These are phyloP conservation scores for Neodontobutis hainanensis DNA, from an alignment of 2,113 vertebrate genomes.

Conservation along the genomic window DNA sequence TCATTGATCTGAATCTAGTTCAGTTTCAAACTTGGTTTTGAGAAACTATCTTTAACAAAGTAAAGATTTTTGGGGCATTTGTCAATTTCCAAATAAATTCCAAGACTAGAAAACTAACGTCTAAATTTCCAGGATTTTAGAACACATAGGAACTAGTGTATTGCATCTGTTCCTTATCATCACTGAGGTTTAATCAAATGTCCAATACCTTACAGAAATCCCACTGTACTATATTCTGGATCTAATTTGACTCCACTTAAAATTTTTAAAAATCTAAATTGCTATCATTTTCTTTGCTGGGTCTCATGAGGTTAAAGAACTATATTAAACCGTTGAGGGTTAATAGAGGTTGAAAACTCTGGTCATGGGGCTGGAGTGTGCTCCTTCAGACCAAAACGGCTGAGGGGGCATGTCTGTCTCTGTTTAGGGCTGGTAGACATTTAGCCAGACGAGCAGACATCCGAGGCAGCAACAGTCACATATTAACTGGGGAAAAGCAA, in stretches of 20 bases:
- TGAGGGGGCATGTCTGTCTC: constrained; percentile 50
- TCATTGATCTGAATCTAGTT: no score
- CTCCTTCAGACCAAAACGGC: constrained; percentile 54
- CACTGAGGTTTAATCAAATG: no score
- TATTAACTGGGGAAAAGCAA: constrained; percentile 49
- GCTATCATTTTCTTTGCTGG: background rate
- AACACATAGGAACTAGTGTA: no score
- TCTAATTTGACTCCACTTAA: background rate
- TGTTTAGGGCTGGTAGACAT: constrained; percentile 37
- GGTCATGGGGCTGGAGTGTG: constrained; percentile 23
- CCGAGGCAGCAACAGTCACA: constrained; percentile 41
- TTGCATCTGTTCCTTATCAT: no score
- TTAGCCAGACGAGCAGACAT: constrained; percentile 38
- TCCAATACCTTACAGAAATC: no score
- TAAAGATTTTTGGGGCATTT: no score
- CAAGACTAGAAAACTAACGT: no score
- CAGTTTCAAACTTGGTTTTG: no score
- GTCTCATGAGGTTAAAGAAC: background rate
- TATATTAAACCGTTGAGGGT: background rate
- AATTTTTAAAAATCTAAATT: background rate
- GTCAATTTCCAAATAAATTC: no score
- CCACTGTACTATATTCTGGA: no score
- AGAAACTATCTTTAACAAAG: no score
- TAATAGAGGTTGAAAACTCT: constrained; percentile 2
- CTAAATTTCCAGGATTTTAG: no score